Evolutionary conservation across 1,140 invertebrate species (phyloP).

Genomic region (Drosophila orena): DNA sequence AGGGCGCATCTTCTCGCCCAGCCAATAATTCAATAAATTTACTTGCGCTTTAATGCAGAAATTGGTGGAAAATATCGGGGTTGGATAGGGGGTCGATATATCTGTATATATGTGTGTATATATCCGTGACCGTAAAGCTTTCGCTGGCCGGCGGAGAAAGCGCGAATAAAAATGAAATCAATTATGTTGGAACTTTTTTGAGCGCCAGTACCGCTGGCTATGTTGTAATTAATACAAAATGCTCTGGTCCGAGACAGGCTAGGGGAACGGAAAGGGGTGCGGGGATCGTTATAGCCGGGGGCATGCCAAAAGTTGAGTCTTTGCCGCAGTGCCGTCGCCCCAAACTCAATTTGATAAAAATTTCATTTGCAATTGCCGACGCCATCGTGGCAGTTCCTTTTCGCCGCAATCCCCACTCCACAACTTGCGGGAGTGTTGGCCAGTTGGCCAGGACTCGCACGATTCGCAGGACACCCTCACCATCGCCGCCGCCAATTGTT

Average conservation of each 20-base stretch:
- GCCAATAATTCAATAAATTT: slow-evolving; percentile 74
- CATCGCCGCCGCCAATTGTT: slow-evolving; percentile 66
- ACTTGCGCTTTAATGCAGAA: slow-evolving; percentile 57
- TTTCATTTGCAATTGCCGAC: slow-evolving; percentile 77
- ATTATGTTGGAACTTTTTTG: slow-evolving; percentile 75
- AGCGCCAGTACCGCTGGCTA: slow-evolving; percentile 59
- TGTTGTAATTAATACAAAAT: slow-evolving; percentile 82
- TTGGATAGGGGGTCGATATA: neutral
- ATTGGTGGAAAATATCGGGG: neutral
- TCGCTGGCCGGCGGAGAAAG: slow-evolving; percentile 30
- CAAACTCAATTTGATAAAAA: slow-evolving; percentile 78
- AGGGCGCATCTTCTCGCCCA: slow-evolving; percentile 20
- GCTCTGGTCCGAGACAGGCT: slow-evolving; percentile 38
- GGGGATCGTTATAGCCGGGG: slow-evolving; percentile 44
- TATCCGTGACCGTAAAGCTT: slow-evolving; percentile 12
- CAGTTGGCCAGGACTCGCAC: slow-evolving; percentile 54
- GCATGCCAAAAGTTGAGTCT: slow-evolving; percentile 77
- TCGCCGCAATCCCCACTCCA: neutral
- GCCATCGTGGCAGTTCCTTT: slow-evolving; percentile 4
- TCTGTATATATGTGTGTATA: no score
- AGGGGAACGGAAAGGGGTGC: neutral
- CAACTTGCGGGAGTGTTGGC: slow-evolving; percentile 63
- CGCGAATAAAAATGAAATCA: slow-evolving; percentile 75
- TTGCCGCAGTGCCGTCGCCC: slow-evolving; percentile 59
- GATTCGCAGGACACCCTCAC: slow-evolving; percentile 3